These are phyloP conservation scores for Lepus townsendii DNA, from an alignment of 2,797 vertebrate species.

Conservation along the genomic window DNA sequence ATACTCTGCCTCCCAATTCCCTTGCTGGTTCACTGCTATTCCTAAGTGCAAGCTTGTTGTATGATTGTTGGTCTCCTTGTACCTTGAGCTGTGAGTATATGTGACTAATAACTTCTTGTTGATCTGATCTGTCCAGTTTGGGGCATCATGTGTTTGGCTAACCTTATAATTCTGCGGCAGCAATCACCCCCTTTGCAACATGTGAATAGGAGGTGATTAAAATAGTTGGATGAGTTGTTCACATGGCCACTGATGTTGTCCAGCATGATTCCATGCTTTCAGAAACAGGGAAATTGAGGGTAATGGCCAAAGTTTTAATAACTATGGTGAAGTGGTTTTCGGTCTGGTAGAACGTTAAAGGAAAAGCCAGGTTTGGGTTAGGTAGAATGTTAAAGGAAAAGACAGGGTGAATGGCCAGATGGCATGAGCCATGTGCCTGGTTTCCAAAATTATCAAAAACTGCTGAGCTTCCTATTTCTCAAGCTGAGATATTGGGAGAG, in stretches of 20 bases:
- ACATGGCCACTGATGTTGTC: neutral
- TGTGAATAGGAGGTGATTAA: neutral
- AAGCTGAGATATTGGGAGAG: neutral
- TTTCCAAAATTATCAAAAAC: conserved; percentile 1
- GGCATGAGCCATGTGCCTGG: neutral
- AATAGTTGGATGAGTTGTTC: neutral
- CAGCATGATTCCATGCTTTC: neutral
- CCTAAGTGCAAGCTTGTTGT: neutral
- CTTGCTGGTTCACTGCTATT: neutral
- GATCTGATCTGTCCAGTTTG: neutral
- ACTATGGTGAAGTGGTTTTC: conserved; percentile 18
- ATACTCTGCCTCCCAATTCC: neutral
- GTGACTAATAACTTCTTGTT: neutral
- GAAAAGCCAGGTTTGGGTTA: neutral
- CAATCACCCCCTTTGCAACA: neutral
- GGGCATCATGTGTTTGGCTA: neutral
- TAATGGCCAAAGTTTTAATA: conserved; percentile 1
- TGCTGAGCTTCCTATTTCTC: neutral
- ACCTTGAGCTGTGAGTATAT: neutral
- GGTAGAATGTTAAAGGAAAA: neutral
- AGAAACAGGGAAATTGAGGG: neutral
- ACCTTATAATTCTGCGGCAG: neutral
- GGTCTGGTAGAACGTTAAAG: neutral
- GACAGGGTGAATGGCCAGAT: neutral
- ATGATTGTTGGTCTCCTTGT: neutral